Conservation (phyloP, 1,140 invertebrate species). For the Dinoponera quadriceps region DNA sequence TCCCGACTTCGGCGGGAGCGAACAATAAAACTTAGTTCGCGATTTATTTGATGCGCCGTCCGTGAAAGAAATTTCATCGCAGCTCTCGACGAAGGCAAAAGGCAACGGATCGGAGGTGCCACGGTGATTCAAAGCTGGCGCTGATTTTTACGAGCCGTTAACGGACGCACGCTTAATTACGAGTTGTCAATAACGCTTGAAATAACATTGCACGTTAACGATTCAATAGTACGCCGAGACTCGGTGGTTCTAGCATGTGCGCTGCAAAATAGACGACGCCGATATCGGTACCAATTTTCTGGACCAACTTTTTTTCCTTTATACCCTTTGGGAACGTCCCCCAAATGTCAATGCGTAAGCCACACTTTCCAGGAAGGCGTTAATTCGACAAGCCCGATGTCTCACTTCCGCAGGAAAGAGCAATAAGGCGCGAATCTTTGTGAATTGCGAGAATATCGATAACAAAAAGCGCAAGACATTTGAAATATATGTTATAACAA, state of each 20-base stretch:
- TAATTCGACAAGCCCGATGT: slow-evolving; percentile 25
- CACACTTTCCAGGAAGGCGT: not conserved
- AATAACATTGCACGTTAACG: slow-evolving; percentile 68
- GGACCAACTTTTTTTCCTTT: slow-evolving; percentile 50
- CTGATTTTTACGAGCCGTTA: slow-evolving; percentile 68
- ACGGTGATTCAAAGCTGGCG: slow-evolving; percentile 15
- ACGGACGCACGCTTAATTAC: slow-evolving; percentile 67
- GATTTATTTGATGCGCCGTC: not conserved
- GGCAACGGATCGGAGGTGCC: not conserved
- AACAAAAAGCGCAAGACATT: not conserved
- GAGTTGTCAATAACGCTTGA: slow-evolving; percentile 43
- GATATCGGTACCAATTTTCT: slow-evolving; percentile 34
- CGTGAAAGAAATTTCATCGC: not conserved
- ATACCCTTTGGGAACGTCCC: not conserved
- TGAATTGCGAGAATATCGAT: not conserved
- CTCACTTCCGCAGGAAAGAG: not conserved
- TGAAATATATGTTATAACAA: not conserved
- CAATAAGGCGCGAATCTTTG: not conserved
- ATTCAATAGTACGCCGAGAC: slow-evolving; percentile 62
- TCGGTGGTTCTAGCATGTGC: not conserved
- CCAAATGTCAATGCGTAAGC: not conserved
- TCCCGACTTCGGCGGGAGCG: no score
- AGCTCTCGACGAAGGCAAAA: not conserved
- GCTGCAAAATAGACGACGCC: slow-evolving; percentile 20
- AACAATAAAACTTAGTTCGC: not conserved